Evolutionary conservation across 2,888 invertebrate genomes (phyloP), one percentile per base, ranked within the genome.

Genomic region (Taphrorychus bicolor): DNA sequence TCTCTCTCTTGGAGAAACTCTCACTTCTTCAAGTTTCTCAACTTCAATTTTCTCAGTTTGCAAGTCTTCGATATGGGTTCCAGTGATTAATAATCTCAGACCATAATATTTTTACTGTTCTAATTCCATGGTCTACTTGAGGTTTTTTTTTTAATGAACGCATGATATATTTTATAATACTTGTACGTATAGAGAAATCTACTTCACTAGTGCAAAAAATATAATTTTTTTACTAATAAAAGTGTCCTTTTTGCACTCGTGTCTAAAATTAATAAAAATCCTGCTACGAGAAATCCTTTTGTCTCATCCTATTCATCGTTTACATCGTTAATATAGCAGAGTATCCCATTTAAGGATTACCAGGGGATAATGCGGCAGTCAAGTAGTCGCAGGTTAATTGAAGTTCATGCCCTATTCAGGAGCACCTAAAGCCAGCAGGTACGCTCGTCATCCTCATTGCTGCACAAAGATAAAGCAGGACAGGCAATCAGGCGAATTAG

Each of bases 401-500:
- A 69, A 69, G 65, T 52, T 69, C 58, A 61, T 65, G 65, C 58
- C 52, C 63, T 57, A 69, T 69, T 69, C 69, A 53, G 57, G 61
- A 60, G 17, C 66, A 41, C 22, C 61, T 49, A 61, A 66, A 60
- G 60, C 66, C 57, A 61, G 66, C 67, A 62, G 67, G 67, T 67
- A 63, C 59, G 68, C 59, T 69, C 69, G 60, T 69, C 64, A 57
- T 69, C 69, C 59, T 58, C 52, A 65, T 59, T 59, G 42, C 51
- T 69, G 69, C 69, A 69, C 71, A 69, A 71, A 78, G 80, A 80
- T 80, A 80, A 80, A 80, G 76, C 78, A 70, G 76, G 79, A 70
- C 79, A 77, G 76, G 80, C 80, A 80, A 80, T 80, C 80, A 79
- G 78, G 79, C 78, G 80, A 79, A 81, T 81, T 77, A 75, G 73